A percentile compares a stretch with the other conserved stretches of the same genome.
These are phyloP conservation scores for Spizella passerina DNA, from an alignment of 2,797 vertebrate genomes.

Conservation along the genomic window DNA sequence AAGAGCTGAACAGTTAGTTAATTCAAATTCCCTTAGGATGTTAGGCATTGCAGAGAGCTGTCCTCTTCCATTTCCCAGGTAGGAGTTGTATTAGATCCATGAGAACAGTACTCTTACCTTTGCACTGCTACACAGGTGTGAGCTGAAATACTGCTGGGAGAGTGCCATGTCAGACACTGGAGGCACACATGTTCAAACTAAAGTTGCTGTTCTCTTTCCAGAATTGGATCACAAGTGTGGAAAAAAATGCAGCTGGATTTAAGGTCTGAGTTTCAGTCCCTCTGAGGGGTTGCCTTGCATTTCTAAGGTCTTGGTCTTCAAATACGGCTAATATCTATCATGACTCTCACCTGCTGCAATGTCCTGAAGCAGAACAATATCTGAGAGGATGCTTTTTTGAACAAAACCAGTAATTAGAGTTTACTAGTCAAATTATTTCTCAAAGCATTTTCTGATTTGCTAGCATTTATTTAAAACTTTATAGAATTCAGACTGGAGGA, in stretches of 20 bases:
- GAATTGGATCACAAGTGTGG: neutral
- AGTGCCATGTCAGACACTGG: neutral
- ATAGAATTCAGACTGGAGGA: neutral
- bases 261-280: neutral
- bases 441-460: neutral
- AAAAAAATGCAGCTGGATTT: neutral
- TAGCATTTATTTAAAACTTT: neutral
- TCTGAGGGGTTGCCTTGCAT: neutral
- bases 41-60: neutral
- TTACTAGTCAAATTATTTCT: neutral
- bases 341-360: neutral
- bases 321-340: neutral
- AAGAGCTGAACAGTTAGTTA: neutral
- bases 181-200: neutral
- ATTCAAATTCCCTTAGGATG: neutral
- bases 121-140: neutral
- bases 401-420: neutral
- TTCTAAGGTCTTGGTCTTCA: neutral
- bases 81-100: neutral
- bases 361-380: neutral
- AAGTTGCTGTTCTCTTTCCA: neutral
- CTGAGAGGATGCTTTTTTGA: neutral
- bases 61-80: neutral
- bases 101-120: neutral
- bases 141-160: neutral